phyloP scores from a whole-genome alignment of 2,113 vertebrate species.

The Cairina moschata region DNA sequence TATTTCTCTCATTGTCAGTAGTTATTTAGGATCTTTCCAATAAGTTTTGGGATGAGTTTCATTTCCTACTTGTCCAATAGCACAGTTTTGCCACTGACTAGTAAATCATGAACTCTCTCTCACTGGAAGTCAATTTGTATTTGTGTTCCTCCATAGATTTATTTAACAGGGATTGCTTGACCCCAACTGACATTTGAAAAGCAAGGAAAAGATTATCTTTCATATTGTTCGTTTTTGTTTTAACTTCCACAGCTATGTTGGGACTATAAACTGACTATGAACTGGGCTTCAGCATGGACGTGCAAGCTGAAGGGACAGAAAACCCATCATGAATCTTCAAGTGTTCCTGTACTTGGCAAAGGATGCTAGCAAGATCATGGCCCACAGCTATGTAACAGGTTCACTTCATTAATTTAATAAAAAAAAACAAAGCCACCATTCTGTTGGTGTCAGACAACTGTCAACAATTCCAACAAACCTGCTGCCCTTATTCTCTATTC shows the following conservation, averaged over 20 bases:
- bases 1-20: background rate
- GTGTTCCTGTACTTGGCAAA: background rate
- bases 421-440: background rate
- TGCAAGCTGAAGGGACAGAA: background rate
- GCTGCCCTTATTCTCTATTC: background rate
- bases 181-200: background rate
- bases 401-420: background rate
- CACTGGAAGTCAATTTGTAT: background rate
- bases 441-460: background rate
- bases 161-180: background rate
- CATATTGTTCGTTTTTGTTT: background rate
- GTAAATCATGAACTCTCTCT: background rate
- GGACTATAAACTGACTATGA: background rate
- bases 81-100: background rate
- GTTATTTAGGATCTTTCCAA: background rate
- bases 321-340: background rate
- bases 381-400: background rate
- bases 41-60: background rate
- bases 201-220: background rate
- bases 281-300: background rate
- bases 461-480: background rate
- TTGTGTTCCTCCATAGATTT: background rate
- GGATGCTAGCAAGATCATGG: background rate
- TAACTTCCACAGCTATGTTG: background rate
- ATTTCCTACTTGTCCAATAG: background rate